Conservation (phyloP, 1,140 invertebrate species). For the Drosophila willistoni region DNA sequence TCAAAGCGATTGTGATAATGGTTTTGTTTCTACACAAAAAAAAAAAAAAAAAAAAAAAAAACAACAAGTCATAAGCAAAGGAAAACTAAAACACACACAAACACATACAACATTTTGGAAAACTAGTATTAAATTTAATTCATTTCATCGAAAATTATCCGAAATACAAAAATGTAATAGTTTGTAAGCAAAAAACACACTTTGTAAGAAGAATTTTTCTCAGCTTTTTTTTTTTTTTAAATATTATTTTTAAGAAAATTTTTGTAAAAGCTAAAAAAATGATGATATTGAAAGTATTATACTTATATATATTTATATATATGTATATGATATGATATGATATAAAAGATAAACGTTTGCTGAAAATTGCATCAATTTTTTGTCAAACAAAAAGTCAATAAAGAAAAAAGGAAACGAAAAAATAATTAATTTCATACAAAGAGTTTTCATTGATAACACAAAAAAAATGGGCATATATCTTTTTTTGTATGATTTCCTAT, state of each 20-base stretch:
- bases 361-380: constrained; percentile 81
- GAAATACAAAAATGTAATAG: constrained; percentile 35
- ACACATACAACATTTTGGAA: constrained; percentile 52
- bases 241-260: neutral
- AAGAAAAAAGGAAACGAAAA: constrained; percentile 37
- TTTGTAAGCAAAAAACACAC: constrained; percentile 41
- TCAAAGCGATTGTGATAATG: constrained; percentile 83
- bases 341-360: constrained; percentile 47
- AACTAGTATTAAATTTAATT: constrained; percentile 34
- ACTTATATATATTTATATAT: constrained; percentile 1
- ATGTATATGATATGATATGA: constrained; percentile 6
- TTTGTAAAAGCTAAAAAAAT: constrained; percentile 41
- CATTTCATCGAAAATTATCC: neutral
- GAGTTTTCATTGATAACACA: neutral
- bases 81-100: constrained; percentile 31
- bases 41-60: constrained; percentile 34
- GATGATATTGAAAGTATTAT: constrained; percentile 23
- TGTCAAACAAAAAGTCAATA: constrained; percentile 59
- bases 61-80: constrained; percentile 19
- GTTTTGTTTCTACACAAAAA: constrained; percentile 73
- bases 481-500: neutral
- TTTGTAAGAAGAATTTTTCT: constrained; percentile 49
- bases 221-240: constrained; percentile 30
- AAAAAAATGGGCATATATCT: neutral
- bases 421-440: constrained; percentile 4